Evolutionary conservation across 2,113 vertebrate species (phyloP).

Genomic region (Glaucidium brasilianum): DNA sequence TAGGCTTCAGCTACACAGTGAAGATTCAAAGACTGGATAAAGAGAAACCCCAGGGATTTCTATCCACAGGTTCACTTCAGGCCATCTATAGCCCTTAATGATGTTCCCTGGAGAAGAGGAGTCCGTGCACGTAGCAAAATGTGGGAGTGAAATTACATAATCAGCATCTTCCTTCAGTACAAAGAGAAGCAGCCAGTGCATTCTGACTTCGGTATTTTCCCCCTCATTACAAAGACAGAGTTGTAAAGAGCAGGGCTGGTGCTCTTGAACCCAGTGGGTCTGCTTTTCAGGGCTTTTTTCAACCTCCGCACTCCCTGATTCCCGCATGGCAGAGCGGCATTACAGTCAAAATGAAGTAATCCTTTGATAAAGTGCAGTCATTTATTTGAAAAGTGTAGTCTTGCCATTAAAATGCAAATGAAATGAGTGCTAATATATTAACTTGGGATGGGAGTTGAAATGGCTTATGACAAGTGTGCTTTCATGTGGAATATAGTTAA

Average conservation of each 20-base stretch:
- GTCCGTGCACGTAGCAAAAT: fast-evolving
- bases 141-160: neutral
- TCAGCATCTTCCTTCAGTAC: neutral
- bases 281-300: neutral
- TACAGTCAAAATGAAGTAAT: slow-evolving; percentile 61
- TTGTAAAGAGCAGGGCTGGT: neutral
- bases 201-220: neutral
- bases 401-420: slow-evolving; percentile 75
- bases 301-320: neutral
- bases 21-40: neutral
- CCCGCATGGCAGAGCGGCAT: neutral
- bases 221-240: neutral
- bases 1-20: neutral
- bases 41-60: neutral
- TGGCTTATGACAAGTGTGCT: slow-evolving; percentile 63
- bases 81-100: neutral
- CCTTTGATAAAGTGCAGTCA: slow-evolving; percentile 67
- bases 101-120: neutral
- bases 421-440: slow-evolving; percentile 70
- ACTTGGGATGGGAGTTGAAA: slow-evolving; percentile 51
- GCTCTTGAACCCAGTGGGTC: neutral
- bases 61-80: neutral
- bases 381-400: slow-evolving; percentile 68
- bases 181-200: neutral
- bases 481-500: slow-evolving; percentile 68